phyloP scores from a whole-genome alignment of 2,797 vertebrate species.

The Rhadinocentrus ornatus region DNA sequence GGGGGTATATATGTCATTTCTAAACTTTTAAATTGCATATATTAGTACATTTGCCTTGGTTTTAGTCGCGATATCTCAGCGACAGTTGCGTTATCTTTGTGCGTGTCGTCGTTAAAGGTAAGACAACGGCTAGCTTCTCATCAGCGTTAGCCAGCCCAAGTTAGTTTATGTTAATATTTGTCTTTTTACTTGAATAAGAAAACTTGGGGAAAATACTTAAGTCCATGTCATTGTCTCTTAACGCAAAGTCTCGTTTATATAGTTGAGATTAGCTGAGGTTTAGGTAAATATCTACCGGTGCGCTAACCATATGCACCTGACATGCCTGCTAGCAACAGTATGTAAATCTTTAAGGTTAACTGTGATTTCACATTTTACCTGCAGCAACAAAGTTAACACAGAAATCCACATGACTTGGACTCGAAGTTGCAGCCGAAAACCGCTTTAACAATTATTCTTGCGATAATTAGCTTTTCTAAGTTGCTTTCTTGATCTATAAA shows the following conservation, averaged over 20 bases:
- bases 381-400: background rate
- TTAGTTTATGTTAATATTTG: background rate
- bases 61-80: conserved; percentile 6
- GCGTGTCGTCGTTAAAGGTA: conserved; percentile 41
- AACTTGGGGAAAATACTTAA: background rate
- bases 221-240: background rate
- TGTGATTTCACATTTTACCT: background rate
- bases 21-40: background rate
- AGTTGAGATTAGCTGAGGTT: background rate
- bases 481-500: no score
- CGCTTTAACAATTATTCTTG: no score
- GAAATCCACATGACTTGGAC: background rate
- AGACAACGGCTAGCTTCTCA: conserved; percentile 25
- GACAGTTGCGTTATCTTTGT: conserved; percentile 23
- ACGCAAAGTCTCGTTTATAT: background rate
- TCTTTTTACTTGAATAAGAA: background rate
- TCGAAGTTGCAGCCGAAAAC: background rate
- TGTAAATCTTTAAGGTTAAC: background rate
- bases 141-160: conserved; percentile 2
- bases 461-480: no score
- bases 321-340: background rate
- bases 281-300: no score
- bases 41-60: conserved; percentile 17
- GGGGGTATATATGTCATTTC: background rate
- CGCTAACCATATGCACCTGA: background rate